Conservation (phyloP, 2,888 invertebrate genomes). For the Cheilosia impressa region DNA sequence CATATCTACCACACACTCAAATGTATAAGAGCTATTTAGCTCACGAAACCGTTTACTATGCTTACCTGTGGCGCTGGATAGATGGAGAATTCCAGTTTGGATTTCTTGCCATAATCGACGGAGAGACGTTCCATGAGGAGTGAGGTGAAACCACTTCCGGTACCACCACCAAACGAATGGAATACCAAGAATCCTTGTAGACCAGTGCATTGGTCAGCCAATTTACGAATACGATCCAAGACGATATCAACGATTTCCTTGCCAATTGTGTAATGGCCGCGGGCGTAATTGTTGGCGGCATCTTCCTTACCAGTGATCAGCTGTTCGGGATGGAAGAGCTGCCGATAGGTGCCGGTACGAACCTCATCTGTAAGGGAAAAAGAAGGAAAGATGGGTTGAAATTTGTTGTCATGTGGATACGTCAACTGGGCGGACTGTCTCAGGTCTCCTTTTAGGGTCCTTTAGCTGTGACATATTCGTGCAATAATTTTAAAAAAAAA, state of each 20-base stretch:
- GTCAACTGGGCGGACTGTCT: too few species aligned
- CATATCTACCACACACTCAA: constrained; percentile 45
- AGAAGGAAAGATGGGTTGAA: not conserved
- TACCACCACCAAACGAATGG: constrained; percentile 96
- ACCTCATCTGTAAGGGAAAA: constrained; percentile 87
- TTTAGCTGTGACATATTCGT: too few species aligned
- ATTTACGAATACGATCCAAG: constrained; percentile 91
- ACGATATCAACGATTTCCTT: constrained; percentile 94
- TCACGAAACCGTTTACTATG: constrained; percentile 40
- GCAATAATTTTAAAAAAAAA: too few species aligned
- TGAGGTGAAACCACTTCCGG: constrained; percentile 96
- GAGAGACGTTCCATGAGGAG: constrained; percentile 95
- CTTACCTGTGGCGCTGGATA: constrained; percentile 96
- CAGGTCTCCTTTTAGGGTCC: too few species aligned
- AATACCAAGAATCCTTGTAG: constrained; percentile 95
- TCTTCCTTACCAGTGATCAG: constrained; percentile 96
- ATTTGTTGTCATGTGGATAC: too few species aligned
- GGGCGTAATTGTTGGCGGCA: constrained; percentile 96
- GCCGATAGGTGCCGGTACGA: constrained; percentile 92
- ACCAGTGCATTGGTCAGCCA: constrained; percentile 94
- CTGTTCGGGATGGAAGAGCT: constrained; percentile 95
- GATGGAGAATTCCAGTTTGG: constrained; percentile 96
- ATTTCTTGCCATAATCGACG: constrained; percentile 97
- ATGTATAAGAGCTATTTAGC: constrained; percentile 14
- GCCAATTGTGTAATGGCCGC: constrained; percentile 97